These are phyloP conservation scores for Thereuonema tuberculata DNA, from an alignment of 1,140 invertebrate genomes.

Conservation along the genomic window DNA sequence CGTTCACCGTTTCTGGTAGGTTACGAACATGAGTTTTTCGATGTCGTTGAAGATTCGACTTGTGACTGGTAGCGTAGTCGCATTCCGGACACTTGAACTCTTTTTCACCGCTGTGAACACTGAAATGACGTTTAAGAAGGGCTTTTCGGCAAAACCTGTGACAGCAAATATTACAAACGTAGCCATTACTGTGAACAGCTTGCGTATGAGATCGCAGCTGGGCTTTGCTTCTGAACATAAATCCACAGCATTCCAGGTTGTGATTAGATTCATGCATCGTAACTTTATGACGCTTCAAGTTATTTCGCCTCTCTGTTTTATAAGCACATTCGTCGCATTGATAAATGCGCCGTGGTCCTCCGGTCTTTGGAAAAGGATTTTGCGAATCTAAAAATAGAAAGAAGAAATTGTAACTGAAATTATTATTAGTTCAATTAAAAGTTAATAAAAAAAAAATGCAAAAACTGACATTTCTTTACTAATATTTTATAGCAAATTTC, in stretches of 20 bases:
- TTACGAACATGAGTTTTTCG: too few species aligned
- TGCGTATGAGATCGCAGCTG: conserved; percentile 32
- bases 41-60: conserved; percentile 38
- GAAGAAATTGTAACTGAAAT: too few species aligned
- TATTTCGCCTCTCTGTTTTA: conserved; percentile 36
- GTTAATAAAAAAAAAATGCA: too few species aligned
- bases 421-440: too few species aligned
- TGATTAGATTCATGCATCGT: conserved; percentile 36
- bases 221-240: conserved; percentile 32
- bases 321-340: conserved; percentile 32
- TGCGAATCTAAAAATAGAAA: too few species aligned
- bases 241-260: conserved; percentile 34
- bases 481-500: too few species aligned
- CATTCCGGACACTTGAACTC: conserved; percentile 34
- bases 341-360: too few species aligned
- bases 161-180: conserved; percentile 33
- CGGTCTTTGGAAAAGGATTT: too few species aligned
- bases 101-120: conserved; percentile 34
- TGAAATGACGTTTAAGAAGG: conserved; percentile 35
- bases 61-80: conserved; percentile 38
- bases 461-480: too few species aligned
- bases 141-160: conserved; percentile 36
- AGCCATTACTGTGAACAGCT: conserved; percentile 33
- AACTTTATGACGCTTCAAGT: conserved; percentile 35
- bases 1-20: neutral